Conservation (phyloP, 2,113 vertebrate genomes). For the Onychostoma macrolepis region DNA sequence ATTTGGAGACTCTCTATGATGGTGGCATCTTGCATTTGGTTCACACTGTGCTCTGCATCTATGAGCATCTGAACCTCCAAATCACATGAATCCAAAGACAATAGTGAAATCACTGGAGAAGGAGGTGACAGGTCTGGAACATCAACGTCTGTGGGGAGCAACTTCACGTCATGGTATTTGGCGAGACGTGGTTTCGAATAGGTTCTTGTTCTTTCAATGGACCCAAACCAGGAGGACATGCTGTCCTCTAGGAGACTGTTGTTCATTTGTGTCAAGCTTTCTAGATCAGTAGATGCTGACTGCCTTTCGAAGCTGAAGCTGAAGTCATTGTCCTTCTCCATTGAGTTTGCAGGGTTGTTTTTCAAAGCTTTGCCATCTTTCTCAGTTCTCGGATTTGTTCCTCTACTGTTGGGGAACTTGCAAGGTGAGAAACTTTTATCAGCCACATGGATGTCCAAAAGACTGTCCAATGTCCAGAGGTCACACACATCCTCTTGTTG, state of each 20-base stretch:
- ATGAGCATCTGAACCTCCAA: slow-evolving; percentile 64
- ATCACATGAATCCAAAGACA: slow-evolving; percentile 68
- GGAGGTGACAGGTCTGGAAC: slow-evolving; percentile 36
- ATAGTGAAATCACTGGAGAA: slow-evolving; percentile 60
- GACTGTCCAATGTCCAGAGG: slow-evolving; percentile 43
- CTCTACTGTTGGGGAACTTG: slow-evolving; percentile 8
- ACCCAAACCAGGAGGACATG: slow-evolving; percentile 37
- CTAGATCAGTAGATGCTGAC: not conserved
- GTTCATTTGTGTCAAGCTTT: slow-evolving; percentile 29
- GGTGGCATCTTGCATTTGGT: slow-evolving; percentile 31
- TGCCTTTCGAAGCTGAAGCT: not conserved
- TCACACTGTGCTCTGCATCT: slow-evolving; percentile 47
- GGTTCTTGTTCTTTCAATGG: slow-evolving; percentile 37
- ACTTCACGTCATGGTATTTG: slow-evolving; percentile 1
- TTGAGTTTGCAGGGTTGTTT: slow-evolving; percentile 14
- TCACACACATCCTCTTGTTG: slow-evolving; percentile 46
- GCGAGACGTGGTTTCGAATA: slow-evolving; percentile 19
- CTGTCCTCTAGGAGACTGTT: slow-evolving; percentile 44
- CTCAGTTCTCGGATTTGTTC: not conserved
- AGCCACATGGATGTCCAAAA: slow-evolving; percentile 26
- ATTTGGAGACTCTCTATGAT: slow-evolving; percentile 61
- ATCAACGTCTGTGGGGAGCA: not conserved
- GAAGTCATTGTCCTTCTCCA: slow-evolving; percentile 19
- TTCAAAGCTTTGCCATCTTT: not conserved
- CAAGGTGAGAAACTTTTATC: not conserved